Evolutionary conservation across 2,888 invertebrate species (phyloP).

Genomic region (Harpalus rubripes): DNA sequence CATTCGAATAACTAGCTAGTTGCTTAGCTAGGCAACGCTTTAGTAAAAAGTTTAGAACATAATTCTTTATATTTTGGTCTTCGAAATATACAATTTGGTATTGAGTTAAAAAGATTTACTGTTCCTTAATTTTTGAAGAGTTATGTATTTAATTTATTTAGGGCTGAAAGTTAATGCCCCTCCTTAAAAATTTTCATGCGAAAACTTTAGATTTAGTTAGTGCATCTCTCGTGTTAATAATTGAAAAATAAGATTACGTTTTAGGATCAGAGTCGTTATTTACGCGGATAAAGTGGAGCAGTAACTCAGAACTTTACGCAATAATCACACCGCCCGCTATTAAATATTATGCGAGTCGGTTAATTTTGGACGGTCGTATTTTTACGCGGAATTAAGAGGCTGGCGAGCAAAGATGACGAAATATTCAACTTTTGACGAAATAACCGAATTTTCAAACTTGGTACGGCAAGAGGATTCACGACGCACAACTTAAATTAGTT

Average conservation of each 20-base stretch:
- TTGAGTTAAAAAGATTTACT: background rate
- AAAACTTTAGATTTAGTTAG: slow-evolving; percentile 31
- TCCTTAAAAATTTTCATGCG: slow-evolving; percentile 1
- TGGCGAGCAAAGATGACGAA: slow-evolving; percentile 32
- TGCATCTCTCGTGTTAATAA: slow-evolving; percentile 41
- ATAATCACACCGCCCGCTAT: slow-evolving; percentile 61
- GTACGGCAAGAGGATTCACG: background rate
- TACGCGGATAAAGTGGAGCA: slow-evolving; percentile 31
- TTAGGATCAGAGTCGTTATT: slow-evolving; percentile 30
- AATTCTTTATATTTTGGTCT: too few relatives aligned
- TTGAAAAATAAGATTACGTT: slow-evolving; percentile 41
- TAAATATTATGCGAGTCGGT: slow-evolving; percentile 51
- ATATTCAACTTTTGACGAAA: slow-evolving; percentile 44
- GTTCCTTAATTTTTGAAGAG: background rate
- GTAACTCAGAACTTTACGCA: slow-evolving; percentile 58
- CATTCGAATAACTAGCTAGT: too few relatives aligned
- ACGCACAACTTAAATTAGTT: slow-evolving; percentile 44
- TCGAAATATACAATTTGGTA: too few relatives aligned
- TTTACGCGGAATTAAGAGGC: slow-evolving; percentile 50
- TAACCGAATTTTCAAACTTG: slow-evolving; percentile 52
- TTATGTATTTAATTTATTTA: background rate
- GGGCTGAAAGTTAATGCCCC: background rate
- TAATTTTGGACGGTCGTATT: slow-evolving; percentile 61
- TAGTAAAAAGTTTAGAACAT: too few relatives aligned
- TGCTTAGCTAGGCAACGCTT: too few relatives aligned